phyloP scores from a whole-genome alignment of 2,888 invertebrate genomes.

The Leptopterna dolabrata region DNA sequence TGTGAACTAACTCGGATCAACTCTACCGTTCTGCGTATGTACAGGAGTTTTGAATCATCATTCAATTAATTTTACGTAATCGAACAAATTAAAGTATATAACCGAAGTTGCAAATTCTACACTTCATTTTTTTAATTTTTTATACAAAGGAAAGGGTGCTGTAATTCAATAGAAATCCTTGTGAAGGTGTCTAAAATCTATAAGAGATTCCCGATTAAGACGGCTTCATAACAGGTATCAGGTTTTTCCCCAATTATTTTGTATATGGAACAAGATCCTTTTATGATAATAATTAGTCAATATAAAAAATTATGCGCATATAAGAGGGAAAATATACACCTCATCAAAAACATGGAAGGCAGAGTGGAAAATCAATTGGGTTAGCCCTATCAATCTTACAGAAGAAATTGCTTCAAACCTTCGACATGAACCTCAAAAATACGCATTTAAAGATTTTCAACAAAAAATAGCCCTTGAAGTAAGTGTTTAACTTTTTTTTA shows the following conservation, averaged over 20 bases:
- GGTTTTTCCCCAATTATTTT: too few species aligned
- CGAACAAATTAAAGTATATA: not conserved
- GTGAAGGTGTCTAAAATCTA: too few species aligned
- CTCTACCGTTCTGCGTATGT: constrained; percentile 8
- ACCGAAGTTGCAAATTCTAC: not conserved
- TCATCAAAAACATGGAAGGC: not conserved
- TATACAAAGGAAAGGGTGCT: not conserved
- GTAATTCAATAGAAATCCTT: too few species aligned
- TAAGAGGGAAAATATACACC: not conserved
- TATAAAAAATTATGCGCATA: not conserved
- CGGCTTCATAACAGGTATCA: too few species aligned
- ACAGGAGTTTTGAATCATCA: not conserved
- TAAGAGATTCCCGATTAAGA: too few species aligned
- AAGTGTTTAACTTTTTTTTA: too few species aligned
- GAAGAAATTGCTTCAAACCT: not conserved
- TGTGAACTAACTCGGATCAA: constrained; percentile 4
- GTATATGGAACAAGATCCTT: too few species aligned
- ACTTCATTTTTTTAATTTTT: not conserved
- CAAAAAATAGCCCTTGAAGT: not conserved
- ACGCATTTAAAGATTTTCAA: not conserved
- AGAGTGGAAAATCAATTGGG: not conserved
- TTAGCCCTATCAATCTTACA: not conserved
- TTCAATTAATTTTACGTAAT: not conserved
- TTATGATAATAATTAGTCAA: not conserved
- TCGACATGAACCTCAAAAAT: not conserved